Percentiles rank a stretch among this genome's conserved stretches.
These are phyloP conservation scores for Anagrus nilaparvatae DNA, from an alignment of 1,140 invertebrate species.

Conservation along the genomic window DNA sequence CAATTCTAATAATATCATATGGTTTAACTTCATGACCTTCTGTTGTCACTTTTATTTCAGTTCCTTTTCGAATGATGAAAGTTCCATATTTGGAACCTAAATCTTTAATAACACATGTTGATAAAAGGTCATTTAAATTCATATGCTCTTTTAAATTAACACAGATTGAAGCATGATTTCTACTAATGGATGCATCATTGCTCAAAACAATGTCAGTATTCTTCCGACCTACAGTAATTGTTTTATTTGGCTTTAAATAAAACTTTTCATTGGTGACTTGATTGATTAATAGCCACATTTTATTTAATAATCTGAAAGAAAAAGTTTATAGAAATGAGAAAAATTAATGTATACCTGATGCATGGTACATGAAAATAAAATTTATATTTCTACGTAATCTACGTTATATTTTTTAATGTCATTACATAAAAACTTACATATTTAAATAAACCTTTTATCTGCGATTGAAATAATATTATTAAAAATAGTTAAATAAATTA, in stretches of 20 bases:
- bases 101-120: slow-evolving; percentile 11
- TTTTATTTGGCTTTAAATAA: slow-evolving; percentile 10
- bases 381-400: too few relatives aligned
- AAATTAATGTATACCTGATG: too few relatives aligned
- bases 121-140: slow-evolving; percentile 1
- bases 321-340: too few relatives aligned
- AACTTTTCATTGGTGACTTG: too few relatives aligned
- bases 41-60: slow-evolving; percentile 6
- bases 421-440: too few relatives aligned
- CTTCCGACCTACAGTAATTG: slow-evolving; percentile 6
- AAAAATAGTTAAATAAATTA: too few relatives aligned
- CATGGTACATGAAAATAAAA: too few relatives aligned
- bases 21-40: slow-evolving; percentile 5
- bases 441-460: too few relatives aligned
- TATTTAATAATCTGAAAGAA: too few relatives aligned
- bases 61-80: slow-evolving; percentile 5
- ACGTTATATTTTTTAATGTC: too few relatives aligned
- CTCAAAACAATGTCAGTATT: slow-evolving; percentile 6
- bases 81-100: slow-evolving; percentile 11
- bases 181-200: slow-evolving; percentile 13
- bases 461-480: too few relatives aligned
- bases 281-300: too few relatives aligned
- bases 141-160: slow-evolving; percentile 7
- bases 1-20: slow-evolving; percentile 6
- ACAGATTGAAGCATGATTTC: slow-evolving; percentile 4